Base-by-base conservation (phyloP, 2,797 vertebrate species). In the Sebastolobus alascanus region DNA sequence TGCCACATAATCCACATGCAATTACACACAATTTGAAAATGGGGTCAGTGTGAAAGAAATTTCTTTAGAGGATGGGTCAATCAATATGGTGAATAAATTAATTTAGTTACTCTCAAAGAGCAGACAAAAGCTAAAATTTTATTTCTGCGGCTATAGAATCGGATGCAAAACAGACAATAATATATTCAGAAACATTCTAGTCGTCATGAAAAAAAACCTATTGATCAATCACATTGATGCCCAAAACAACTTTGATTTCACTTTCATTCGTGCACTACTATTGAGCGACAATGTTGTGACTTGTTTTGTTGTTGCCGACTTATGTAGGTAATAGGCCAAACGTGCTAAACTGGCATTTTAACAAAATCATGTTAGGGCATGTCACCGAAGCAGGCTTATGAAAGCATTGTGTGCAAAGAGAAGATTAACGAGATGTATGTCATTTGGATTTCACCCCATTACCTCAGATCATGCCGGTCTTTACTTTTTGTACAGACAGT, bases 291-390 rank as follows among this genome's bases (percentile, higher is more conserved):
- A 1, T 18, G 79, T 46, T 75, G 55, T 37, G 37, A 87, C 87
- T 78, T 69, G 80, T 82, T 84, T 79, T 66, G 50, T 37, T 67
- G 56, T 14, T 61, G 50, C 16, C 3, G 85, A 68, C n/a, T 46
- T 11, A 18, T 18, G 27, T 50, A n/a, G 31, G 56, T 54, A 58
- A 68, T 1, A 52, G 16, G 52, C 2, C 52, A 73, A 92, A 87
- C 71, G 0, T 18, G 78, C 46, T 77, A 61, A 89, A 87, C 86
- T 29, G 75, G 78, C 43, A 65, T 68, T 83, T 87, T 73, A 71
- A 75, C 75, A 27, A 13, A 72, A 59, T 75, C 90, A 6, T 88
- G 93, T 92, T 0, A 1, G 35, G 71, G 31, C 93, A 50, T 12
- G 90, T 83, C 75, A 50, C 31, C 20, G 5, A 6, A 35, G n/a